Evolutionary conservation across 2,888 invertebrate species (phyloP), one percentile per base, ranked within the genome.

Genomic region (Melangyna quadrimaculata): DNA sequence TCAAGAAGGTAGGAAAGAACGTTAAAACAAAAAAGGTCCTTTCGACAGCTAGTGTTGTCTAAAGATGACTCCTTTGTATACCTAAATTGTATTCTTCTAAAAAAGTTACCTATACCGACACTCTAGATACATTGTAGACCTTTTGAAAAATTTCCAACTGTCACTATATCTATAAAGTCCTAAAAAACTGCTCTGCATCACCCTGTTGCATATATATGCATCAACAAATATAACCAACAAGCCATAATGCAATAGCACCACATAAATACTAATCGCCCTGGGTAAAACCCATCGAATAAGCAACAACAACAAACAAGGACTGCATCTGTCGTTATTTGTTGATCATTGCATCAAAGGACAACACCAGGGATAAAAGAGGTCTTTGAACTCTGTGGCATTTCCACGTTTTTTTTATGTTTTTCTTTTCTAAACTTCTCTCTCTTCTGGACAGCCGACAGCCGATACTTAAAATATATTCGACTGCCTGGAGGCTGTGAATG

Each of bases 261-360:
- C 75, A 45, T 59, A 84, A 72, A 69, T 72, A 77, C 80, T 53
- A 80, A 84, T 79, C 65, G 71, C 79, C 59, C 71, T 9, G 37
- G 79, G 84, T 67, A 59, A 71, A 79, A 74, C 83, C 83, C 79
- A 65, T 65, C 74, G 53, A 78, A 71, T 65, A 48, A 27, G 57
- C 40, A 24, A 51, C 40, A 24, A 65, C 35, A 19, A 51, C 3
- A 43, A 71, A 61, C 59, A 19, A 77, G 27, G 63, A 73, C 22
- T 78, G 86, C 86, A 86, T 86, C 86, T 86, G 86, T 86, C 81
- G 86, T 81, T 74, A 86, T 86, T 86, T 81, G 86, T 86, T 86
- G 86, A 86, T 81, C 86, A 81, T 78, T 81, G 86, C 81, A 73
- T 81, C 73, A 81, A 70, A 70, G 81, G 73, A 77, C 80, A 80